These are phyloP conservation scores for Psittacus erithacus DNA, from an alignment of 2,113 vertebrate genomes.

Conservation along the genomic window DNA sequence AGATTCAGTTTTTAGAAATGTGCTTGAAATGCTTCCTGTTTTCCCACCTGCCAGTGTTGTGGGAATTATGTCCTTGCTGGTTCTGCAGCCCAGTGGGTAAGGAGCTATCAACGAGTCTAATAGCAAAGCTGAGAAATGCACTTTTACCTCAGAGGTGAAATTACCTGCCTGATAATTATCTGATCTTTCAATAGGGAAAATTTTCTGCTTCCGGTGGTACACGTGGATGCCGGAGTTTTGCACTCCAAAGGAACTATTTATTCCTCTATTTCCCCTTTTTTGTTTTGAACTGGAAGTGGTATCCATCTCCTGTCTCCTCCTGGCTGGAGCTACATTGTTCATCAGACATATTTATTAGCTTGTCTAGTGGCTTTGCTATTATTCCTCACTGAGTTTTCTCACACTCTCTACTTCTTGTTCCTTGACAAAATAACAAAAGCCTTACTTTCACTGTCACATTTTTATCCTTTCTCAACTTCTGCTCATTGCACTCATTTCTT, in stretches of 20 bases:
- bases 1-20: background rate
- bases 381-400: conserved; percentile 2
- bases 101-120: background rate
- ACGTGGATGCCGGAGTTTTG: background rate
- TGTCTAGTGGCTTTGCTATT: conserved; percentile 30
- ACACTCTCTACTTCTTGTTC: conserved; percentile 26
- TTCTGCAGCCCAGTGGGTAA: background rate
- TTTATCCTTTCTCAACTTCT: conserved; percentile 43
- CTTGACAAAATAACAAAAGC: conserved; percentile 54
- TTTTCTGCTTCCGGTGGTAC: background rate
- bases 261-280: background rate
- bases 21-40: background rate
- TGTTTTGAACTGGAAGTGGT: background rate
- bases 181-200: background rate
- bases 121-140: background rate
- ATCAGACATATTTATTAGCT: conserved; percentile 35
- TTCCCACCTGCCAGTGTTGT: rapidly evolving
- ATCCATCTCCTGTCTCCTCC: conserved; percentile 5
- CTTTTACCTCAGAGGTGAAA: background rate
- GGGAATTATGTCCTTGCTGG: background rate
- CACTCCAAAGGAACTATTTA: background rate
- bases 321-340: conserved; percentile 10
- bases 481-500: conserved; percentile 30
- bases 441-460: background rate
- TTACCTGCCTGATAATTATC: background rate